Evolutionary conservation across 1,140 invertebrate genomes (phyloP).

Genomic region (Dolichoris vasculosae): DNA sequence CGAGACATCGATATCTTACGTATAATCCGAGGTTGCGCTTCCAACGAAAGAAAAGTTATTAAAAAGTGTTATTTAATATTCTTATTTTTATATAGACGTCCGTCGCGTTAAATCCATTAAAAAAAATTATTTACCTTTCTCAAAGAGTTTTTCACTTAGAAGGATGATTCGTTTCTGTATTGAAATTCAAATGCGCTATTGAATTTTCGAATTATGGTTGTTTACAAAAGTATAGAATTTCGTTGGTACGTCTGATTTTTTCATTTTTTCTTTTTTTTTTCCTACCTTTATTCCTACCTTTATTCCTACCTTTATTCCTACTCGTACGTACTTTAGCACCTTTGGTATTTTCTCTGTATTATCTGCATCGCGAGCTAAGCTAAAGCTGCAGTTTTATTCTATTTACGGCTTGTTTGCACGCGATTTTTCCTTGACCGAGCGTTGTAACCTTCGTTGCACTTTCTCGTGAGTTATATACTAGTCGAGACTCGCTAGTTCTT

Average conservation of each 20-base stretch:
- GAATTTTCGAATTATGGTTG: no score
- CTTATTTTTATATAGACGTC: no score
- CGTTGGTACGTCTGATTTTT: not conserved
- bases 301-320: not conserved
- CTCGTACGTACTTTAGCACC: not conserved
- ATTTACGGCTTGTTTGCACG: conserved; percentile 49
- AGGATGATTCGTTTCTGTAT: no score
- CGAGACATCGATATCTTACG: no score
- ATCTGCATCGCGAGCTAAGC: not conserved
- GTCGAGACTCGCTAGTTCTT: not conserved
- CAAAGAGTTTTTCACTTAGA: no score
- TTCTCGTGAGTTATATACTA: conserved; percentile 12
- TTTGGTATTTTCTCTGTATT: conserved; percentile 4
- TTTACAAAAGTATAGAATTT: no score
- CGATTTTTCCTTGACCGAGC: conserved; percentile 56
- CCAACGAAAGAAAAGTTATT: no score
- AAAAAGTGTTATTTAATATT: no score
- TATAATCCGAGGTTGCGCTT: no score
- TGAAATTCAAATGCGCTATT: no score
- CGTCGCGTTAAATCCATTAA: no score
- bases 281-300: not conserved
- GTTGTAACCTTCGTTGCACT: conserved; percentile 50
- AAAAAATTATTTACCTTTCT: no score
- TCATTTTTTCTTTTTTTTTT: conserved; percentile 49
- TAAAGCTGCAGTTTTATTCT: conserved; percentile 29